phyloP scores from a whole-genome alignment of 37 sponge, comb jelly and placozoan species.

The Haliclona indistincta region DNA sequence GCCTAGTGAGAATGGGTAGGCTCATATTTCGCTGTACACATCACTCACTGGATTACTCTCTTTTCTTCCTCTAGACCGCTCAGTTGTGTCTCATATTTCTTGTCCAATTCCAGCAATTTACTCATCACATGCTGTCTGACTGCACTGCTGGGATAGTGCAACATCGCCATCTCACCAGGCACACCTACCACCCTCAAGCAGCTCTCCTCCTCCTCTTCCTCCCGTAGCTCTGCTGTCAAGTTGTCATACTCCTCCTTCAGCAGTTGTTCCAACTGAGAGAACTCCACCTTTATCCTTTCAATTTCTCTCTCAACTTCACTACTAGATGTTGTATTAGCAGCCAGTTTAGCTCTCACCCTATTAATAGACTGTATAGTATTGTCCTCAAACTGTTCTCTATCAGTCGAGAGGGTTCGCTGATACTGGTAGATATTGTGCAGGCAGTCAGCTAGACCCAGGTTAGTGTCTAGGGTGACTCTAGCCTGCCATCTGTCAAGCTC shows the following conservation, averaged over 20 bases:
- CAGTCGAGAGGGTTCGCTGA: too few species aligned
- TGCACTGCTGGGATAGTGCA: too few species aligned
- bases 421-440: too few species aligned
- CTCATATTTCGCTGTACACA: too few species aligned
- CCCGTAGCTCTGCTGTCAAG: slow-evolving; percentile 4
- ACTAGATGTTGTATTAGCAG: neutral
- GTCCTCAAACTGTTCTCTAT: slow-evolving; percentile 35
- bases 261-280: slow-evolving; percentile 7
- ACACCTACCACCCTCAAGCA: neutral
- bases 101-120: too few species aligned
- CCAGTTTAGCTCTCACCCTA: slow-evolving; percentile 22
- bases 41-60: too few species aligned
- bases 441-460: too few species aligned
- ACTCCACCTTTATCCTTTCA: neutral
- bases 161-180: neutral
- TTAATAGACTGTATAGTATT: slow-evolving; percentile 26
- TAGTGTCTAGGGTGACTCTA: neutral
- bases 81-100: too few species aligned
- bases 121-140: too few species aligned
- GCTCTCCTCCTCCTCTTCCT: neutral
- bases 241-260: slow-evolving; percentile 14
- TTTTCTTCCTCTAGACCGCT: too few species aligned
- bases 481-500: slow-evolving; percentile 27
- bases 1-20: too few species aligned
- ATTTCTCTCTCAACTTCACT: neutral